phyloP scores from a whole-genome alignment of 2,888 invertebrate species.

The Patella pellucida region DNA sequence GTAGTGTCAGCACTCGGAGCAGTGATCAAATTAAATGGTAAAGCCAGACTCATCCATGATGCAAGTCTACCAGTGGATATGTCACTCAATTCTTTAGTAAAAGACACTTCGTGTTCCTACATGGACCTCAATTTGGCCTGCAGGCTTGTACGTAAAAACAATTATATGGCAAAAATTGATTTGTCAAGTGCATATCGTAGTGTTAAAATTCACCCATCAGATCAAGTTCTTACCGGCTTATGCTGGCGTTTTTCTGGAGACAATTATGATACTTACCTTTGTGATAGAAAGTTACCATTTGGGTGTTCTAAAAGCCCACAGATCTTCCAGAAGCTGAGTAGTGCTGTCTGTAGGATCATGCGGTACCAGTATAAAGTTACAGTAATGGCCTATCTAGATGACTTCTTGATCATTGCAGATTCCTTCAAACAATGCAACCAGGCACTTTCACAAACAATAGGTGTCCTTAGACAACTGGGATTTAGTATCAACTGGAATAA shows the following conservation, averaged over 20 bases:
- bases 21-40: neutral
- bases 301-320: neutral
- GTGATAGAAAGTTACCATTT: constrained; percentile 12
- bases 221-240: constrained; percentile 5
- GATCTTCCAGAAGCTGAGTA: constrained; percentile 1
- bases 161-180: neutral
- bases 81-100: constrained; percentile 4
- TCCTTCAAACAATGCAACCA: too few species aligned
- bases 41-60: neutral
- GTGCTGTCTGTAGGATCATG: constrained; percentile 12
- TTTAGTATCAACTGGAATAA: too few species aligned
- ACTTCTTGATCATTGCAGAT: neutral
- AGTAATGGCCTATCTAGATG: constrained; percentile 12
- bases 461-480: too few species aligned
- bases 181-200: neutral
- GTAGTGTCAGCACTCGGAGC: constrained; percentile 9
- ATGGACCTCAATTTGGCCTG: too few species aligned
- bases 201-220: constrained; percentile 16
- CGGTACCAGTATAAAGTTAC: too few species aligned
- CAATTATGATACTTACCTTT: neutral
- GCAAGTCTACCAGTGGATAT: constrained; percentile 3
- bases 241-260: constrained; percentile 10
- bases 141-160: neutral
- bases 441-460: too few species aligned
- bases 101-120: constrained; percentile 13